Evolutionary conservation across 2,888 invertebrate species (phyloP), one percentile per base, ranked within the genome.

Genomic region (Nasonovia ribisnigri): DNA sequence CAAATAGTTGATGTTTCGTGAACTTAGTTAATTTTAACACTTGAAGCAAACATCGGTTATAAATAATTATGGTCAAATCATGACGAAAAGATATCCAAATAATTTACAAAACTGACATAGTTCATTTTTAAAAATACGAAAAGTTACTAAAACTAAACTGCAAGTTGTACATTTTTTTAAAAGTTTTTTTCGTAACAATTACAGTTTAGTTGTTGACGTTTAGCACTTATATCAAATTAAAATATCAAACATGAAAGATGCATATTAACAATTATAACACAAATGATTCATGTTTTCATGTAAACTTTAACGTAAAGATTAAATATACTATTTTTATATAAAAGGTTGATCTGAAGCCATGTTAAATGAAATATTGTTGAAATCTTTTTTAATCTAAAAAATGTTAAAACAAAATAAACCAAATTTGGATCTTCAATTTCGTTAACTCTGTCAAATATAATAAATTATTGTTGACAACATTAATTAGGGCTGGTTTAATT

Each of bases 401-500:
- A 16, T n/a, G n/a, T 48, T 48, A 11, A 36, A 36, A 46, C 48
- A 86, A 87, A 87, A 87, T 20, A 48, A 54, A 54, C 20, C 5
- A 54, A 54, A 54, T 16, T n/a, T 8, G 3, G 48, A 20, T 48
- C 16, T 5, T 87, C 20, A 6, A 20, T 87, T 87, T n/a, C 5
- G 3, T 20, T n/a, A 24, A 88, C 36, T 36, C 51, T 36, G 3
- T 51, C 4, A 36, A 51, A 51, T 36, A 51, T 1, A 42, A 36
- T 88, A 20, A 48, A 51, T 87, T 10, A 11, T 16, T 54, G 20
- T 20, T 36, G 6, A 77, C 36, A 11, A 54, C 11, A 51, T 51
- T 88, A 88, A 88, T 88, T 51, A 36, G 51, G 36, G 36, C 24
- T 51, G 10, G n/a, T 88, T 54, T 88, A 88, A 36, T 88, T 51